Evolutionary conservation across 92 coral and sea anemone genomes (phyloP), one percentile per base, ranked within the genome.

Genomic region (Montipora capitata): DNA sequence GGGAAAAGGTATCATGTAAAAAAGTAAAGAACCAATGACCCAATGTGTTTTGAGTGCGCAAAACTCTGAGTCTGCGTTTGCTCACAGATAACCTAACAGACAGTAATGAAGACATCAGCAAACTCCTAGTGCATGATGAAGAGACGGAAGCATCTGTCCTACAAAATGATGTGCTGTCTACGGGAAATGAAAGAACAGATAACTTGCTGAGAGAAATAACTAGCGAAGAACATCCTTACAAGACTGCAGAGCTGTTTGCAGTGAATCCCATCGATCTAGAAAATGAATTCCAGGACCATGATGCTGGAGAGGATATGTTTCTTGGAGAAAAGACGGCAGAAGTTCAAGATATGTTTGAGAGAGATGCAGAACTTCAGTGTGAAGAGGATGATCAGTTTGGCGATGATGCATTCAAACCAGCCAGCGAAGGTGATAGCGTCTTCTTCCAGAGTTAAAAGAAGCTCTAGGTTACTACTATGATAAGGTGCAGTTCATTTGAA

Each of bases 51-150:
- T 27, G 35, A 27, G 2, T 27, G 35, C 0, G 35, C 35, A 2
- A 43, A 13, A n/a, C 54, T 41, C 7, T 9, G n/a, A 16, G 3
- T 3, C 10, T 16, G 18, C 17, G 16, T 68, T 54, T 39, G 59
- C 40, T 18, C 9, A 38, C 64, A 95, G 98, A 93, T 39, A 93
- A 88, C 63, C 41, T 93, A 62, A 92, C 87, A 38, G 92, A 91
- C 38, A 95, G 98, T 75, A 76, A 89, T 64, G 98, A 95, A 73
- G 98, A 95, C 91, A 93, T 95, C 41, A 90, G 89, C 73, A 95
- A 95, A 67, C 94, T 95, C 7, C 92, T 95, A 1, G 83, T 93
- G 49, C 92, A 87, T 5, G 94, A 95, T 71, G 94, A 85, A 72
- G 61, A 80, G 42, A 66, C 89, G 68, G 96, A 94, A 15, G 89